Evolutionary conservation across 2,113 vertebrate genomes (phyloP).

Genomic region (Hypocryptadius cinnamomeus): DNA sequence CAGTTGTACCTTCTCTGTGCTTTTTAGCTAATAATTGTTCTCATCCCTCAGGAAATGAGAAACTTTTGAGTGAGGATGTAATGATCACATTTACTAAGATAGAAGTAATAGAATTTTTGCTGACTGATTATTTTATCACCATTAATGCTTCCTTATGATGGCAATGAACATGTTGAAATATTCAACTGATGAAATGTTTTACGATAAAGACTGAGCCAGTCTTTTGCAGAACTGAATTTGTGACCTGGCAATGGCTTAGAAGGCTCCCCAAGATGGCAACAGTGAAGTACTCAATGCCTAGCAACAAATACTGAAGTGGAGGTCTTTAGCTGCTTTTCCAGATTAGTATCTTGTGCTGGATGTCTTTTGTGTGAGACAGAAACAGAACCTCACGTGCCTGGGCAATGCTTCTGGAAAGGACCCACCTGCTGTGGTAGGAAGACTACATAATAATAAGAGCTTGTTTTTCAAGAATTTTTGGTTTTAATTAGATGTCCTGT

Average conservation of each 20-base stretch:
- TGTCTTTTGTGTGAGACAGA: conserved; percentile 28
- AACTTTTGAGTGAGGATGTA: conserved; percentile 51
- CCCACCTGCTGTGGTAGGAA: conserved; percentile 2
- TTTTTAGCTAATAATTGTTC: conserved; percentile 41
- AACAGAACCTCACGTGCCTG: not conserved
- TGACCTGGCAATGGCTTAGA: conserved; percentile 15
- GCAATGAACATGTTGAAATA: conserved; percentile 68
- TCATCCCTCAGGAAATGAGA: conserved; percentile 64
- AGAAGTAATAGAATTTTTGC: conserved; percentile 72
- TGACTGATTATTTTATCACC: conserved; percentile 67
- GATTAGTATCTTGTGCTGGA: conserved; percentile 4
- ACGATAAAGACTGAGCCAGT: conserved; percentile 38
- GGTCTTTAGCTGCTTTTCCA: conserved; percentile 14
- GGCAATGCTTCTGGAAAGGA: not conserved
- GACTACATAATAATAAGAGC: not conserved
- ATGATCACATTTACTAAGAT: conserved; percentile 48
- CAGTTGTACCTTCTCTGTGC: not conserved
- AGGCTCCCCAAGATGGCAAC: conserved; percentile 9
- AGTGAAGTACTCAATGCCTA: conserved; percentile 12
- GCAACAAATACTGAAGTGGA: not conserved
- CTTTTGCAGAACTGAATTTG: conserved; percentile 50
- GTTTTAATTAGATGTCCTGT: conserved; percentile 50
- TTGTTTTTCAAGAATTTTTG: conserved; percentile 4
- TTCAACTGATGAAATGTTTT: conserved; percentile 61
- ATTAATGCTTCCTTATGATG: conserved; percentile 66